Evolutionary conservation across 1,140 invertebrate species (phyloP).

Genomic region (Archivesica marissinica): DNA sequence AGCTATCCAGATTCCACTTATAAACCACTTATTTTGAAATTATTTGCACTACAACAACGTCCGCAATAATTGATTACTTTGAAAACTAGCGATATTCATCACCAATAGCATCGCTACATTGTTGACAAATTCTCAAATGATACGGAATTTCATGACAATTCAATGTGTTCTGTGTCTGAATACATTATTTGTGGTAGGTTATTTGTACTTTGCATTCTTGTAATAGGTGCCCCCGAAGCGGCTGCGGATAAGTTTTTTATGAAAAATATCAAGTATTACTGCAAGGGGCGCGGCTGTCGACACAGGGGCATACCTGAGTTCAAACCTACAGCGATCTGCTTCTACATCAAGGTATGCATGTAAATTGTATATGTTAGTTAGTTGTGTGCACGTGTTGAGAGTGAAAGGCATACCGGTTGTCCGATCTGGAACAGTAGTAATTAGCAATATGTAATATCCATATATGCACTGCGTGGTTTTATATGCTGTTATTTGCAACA

Average conservation of each 20-base stretch:
- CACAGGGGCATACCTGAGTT: constrained; percentile 35
- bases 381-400: neutral
- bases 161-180: neutral
- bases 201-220: no score
- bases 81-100: no score
- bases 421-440: neutral
- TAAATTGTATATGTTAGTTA: neutral
- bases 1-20: no score
- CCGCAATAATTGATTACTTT: neutral
- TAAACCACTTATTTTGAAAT: no score
- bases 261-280: constrained; percentile 45
- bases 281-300: constrained; percentile 45
- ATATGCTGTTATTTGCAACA: no score
- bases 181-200: neutral
- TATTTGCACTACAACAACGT: neutral
- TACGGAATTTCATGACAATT: neutral
- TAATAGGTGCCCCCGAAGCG: neutral
- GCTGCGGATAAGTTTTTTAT: constrained; percentile 12
- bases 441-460: neutral
- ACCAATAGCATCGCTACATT: neutral
- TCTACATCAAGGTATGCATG: constrained; percentile 41
- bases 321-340: constrained; percentile 47
- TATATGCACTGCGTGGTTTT: neutral
- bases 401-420: no score
- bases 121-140: neutral